Base-by-base conservation (phyloP, 2,113 vertebrate genomes). In the Pseudois nayaur region DNA sequence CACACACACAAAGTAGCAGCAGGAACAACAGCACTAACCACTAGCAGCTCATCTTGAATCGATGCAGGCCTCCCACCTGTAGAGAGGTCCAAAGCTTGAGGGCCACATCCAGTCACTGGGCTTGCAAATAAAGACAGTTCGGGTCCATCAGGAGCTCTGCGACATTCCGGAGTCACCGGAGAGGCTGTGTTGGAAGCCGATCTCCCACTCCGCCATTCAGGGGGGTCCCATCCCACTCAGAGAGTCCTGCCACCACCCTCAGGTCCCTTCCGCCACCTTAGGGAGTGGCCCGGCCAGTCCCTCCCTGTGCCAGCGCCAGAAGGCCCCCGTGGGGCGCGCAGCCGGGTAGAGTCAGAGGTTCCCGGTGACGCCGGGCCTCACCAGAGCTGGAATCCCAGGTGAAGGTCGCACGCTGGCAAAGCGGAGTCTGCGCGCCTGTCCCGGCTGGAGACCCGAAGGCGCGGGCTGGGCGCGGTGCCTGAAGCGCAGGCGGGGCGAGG, bases 371-470 rank as follows among this genome's bases (percentile, higher is more conserved):
- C 8, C 16, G 11, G 3, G 9, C 43, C 33, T 6, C 36, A 4
- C 11, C 2, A 55, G 31, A 78, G 67, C 52, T 27, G 0, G 5
- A 8, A 36, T 11, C 48, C 27, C 27, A 15, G 5, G 29, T 1
- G 43, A 3, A 8, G 6, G 2, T 9, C 4, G 2, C 3, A 11
- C 1, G 6, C 81, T 2, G 21, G 50, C 0, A 1, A 33, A 16
- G 6, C 23, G 1, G 3, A 3, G 40, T 33, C n/a, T 27, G 33
- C 2, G 3, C 5, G 1, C 10, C 0, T 1, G 48, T 21, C 45
- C 21, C 4, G 3, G 45, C 13, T 8, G 48, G 52, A 12, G 60
- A 25, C 78, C 36, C 16, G 45, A 62, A 36, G 86, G 55, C 8
- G 25, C 43, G 10, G 82, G 19, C 19, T 23, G 83, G 52, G 76